Percentiles rank a stretch among this genome's conserved stretches.
Conservation (phyloP, 2,888 invertebrate genomes). For the Linyphia triangularis region DNA sequence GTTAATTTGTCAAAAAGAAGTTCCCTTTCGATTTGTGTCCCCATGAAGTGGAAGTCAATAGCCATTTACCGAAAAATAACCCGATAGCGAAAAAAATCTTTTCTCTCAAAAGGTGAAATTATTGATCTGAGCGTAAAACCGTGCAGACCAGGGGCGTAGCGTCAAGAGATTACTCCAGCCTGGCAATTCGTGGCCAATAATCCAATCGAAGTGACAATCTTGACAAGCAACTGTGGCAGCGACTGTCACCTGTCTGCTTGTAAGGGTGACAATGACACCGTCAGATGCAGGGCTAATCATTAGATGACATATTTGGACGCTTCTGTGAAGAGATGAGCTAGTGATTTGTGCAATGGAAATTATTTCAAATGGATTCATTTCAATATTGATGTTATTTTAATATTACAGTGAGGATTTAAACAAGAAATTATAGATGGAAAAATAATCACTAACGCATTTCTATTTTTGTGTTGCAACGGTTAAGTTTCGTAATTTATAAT, state of each 20-base stretch:
- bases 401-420: no score
- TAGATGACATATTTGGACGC: slow-evolving; percentile 23
- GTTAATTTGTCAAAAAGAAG: neutral
- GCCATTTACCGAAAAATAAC: neutral
- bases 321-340: neutral
- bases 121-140: slow-evolving; percentile 27
- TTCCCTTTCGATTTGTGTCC: neutral
- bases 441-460: no score
- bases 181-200: slow-evolving; percentile 59
- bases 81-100: neutral
- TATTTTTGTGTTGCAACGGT: no score
- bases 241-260: slow-evolving; percentile 34
- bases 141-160: slow-evolving; percentile 11
- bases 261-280: neutral
- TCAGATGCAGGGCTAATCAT: slow-evolving; percentile 11
- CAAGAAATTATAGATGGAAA: no score
- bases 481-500: no score
- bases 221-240: slow-evolving; percentile 38
- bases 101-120: neutral
- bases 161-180: slow-evolving; percentile 44
- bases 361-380: no score
- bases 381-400: no score
- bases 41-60: neutral
- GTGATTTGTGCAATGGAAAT: no score
- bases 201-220: slow-evolving; percentile 57